These are phyloP conservation scores for Marcusenius ussheri DNA, from an alignment of 2,113 vertebrate genomes.

Conservation along the genomic window DNA sequence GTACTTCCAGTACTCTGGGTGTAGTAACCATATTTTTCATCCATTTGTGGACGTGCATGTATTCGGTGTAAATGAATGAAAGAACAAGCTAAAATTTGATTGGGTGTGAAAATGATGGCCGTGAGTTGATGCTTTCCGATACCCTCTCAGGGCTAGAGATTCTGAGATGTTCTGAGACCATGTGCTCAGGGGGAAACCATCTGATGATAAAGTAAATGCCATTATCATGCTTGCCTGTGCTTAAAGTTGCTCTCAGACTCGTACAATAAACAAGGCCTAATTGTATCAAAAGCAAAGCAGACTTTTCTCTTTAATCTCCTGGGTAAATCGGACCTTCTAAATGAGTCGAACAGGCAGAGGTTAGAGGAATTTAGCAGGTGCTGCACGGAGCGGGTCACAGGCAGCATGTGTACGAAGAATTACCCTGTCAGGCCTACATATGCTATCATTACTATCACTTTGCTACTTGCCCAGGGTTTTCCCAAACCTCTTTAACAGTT, in stretches of 20 bases:
- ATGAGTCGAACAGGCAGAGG: slow-evolving; percentile 4
- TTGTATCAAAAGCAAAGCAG: neutral
- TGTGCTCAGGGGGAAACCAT: neutral
- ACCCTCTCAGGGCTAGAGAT: neutral
- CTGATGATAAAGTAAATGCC: slow-evolving; percentile 6
- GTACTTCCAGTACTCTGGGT: neutral
- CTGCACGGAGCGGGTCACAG: neutral
- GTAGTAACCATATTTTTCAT: neutral
- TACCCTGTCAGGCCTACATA: neutral
- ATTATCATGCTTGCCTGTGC: neutral
- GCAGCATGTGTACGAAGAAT: neutral
- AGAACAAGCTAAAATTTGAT: neutral
- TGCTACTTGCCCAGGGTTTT: neutral
- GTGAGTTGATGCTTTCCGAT: neutral
- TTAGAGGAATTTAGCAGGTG: neutral
- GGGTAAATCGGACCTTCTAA: slow-evolving; percentile 9
- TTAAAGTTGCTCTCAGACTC: neutral
- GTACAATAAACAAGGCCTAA: slow-evolving; percentile 1
- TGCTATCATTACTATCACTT: neutral
- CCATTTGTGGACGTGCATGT: neutral
- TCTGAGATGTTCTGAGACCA: neutral
- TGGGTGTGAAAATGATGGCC: neutral
- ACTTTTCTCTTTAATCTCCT: slow-evolving; percentile 8
- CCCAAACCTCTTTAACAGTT: slow-evolving; percentile 31
- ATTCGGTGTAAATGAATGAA: neutral